Evolutionary conservation across 2,113 vertebrate genomes (phyloP), one percentile per base, ranked within the genome.

Genomic region (Rynchops niger): DNA sequence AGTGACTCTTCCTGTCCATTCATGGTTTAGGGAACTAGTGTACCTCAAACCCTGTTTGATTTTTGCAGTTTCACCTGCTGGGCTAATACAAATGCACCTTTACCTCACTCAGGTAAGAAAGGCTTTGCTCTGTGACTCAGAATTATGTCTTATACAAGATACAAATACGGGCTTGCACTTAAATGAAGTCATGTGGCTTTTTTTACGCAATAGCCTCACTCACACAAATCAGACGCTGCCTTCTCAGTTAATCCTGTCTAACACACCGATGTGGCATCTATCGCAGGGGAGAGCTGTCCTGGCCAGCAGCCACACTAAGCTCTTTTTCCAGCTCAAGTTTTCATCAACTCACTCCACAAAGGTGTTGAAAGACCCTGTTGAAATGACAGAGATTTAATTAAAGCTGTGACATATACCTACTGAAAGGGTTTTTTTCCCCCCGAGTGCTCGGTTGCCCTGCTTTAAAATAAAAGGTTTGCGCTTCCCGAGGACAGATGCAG

Each of bases 211-310:
- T 2, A 74, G 52, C n/a, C 25, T 32, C 18, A 3, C 45, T 38
- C 0, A 0, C 25, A 53, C 50, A 21, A 58, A 62, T 4, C 38
- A 34, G 21, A 40, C 58, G 50, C 23, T 70, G 26, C 12, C 2
- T 2, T 49, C 62, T 47, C 16, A 3, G 62, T 49, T 66, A 62
- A 53, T 74, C 38, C 70, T 65, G 9, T 30, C 20, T 45, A 71
- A 82, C 45, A 15, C 7, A 58, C 7, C 4, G 9, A 34, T 15
- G 49, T 7, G 13, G 34, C 26, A 18, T 2, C 5, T 32, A 17
- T 3, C 0, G 0, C 18, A 5, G 2, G 11, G 61, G 19, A 82
- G 66, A 53, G 42, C 52, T 67, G 29, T 50, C 61, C 74, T 86
- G 74, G 65, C 65, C 65, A 50, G 9, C 38, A 71, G 52, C 70